Evolutionary conservation across 2,888 invertebrate genomes (phyloP), one percentile per base, ranked within the genome.

Genomic region (Chrysomela aeneicollis): DNA sequence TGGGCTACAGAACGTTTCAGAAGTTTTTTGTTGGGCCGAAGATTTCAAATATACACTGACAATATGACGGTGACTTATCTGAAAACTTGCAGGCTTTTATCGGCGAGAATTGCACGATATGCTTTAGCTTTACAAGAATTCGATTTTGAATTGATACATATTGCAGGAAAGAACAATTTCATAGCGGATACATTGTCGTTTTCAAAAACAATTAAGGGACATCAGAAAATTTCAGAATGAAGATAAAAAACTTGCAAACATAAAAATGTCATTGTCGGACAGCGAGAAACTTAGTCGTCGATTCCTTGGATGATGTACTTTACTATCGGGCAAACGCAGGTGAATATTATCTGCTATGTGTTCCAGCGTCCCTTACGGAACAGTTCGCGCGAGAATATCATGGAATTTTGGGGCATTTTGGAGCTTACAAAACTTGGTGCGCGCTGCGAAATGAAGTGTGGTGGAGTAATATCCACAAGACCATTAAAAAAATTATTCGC

Each of bases 101-200:
- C 64, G 1, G 57, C 64, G 0, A 42, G 73, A 37, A 59, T 72
- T 2, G 63, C 64, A 1, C 26, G 69, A 19, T 73, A 70, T 68
- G 61, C 59, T 0, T 21, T 73, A 8, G 59, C 63, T 10, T 22
- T 73, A 0, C 73, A 71, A 12, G 69, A 73, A 15, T 71, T 65
- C 54, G 54, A 71, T 52, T 46, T 59, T 4, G 55, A 53, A 4
- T 59, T 66, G 5, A n/a, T 61, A 2, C 63, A 71, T 51, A 62
- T 67, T 17, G 30, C 54, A 0, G 71, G 64, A 8, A 17, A 18
- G 6, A 26, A 21, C 2, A 71, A 68, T 54, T 42, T 59, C 6
- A 67, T 70, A 1, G 59, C 66, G 1, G 64, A 72, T 30, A 26
- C 26, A 1, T 54, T 70, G 15, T 68, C 66, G 19, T 19, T 49